Evolutionary conservation across 2,888 invertebrate genomes (phyloP), one percentile per base, ranked within the genome.

Genomic region (Epinotia bilunana): DNA sequence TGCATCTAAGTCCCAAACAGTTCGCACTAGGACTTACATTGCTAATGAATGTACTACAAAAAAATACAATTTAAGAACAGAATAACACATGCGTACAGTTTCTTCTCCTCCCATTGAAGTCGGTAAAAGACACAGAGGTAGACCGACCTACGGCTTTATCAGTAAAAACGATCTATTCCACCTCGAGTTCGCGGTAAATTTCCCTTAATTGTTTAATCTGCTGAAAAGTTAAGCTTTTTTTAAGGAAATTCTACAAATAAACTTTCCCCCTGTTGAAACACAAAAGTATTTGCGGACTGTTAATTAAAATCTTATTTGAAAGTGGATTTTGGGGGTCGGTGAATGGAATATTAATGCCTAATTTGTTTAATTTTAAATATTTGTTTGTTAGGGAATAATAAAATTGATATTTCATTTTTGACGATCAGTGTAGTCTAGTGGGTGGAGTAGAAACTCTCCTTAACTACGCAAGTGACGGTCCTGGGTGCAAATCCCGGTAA

Each of bases 231-330:
- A 60, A 73, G 72, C 72, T 73, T 73, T 73, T 33, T 69, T 73
- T 60, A 53, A 64, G 65, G 72, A 67, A 73, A 63, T 46, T 63
- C 12, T 18, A 18, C 62, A 46, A 67, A 60, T 46, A 72, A 73
- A 69, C 62, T 70, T 61, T 20, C 46, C 74, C 73, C 63, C 39
- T 58, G 62, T 55, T 60, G 46, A 57, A 70, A 73, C 70, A 74
- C 74, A 74, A 63, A 73, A 74, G 69, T 74, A 64, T 74, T 74
- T 74, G 58, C 33, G 28, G 63, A 49, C 62, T 63, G 69, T 63
- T 74, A 74, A 70, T 74, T 74, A 74, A 69, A 74, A 74, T 74
- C 74, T 70, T 69, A 74, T 70, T 74, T 64, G 43, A 49, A 74
- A 70, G 63, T n/a, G 63, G 69, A 39, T 49, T 63, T 64, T 49